phyloP scores from a whole-genome alignment of 2,888 invertebrate genomes.

The Synergus umbraculus region DNA sequence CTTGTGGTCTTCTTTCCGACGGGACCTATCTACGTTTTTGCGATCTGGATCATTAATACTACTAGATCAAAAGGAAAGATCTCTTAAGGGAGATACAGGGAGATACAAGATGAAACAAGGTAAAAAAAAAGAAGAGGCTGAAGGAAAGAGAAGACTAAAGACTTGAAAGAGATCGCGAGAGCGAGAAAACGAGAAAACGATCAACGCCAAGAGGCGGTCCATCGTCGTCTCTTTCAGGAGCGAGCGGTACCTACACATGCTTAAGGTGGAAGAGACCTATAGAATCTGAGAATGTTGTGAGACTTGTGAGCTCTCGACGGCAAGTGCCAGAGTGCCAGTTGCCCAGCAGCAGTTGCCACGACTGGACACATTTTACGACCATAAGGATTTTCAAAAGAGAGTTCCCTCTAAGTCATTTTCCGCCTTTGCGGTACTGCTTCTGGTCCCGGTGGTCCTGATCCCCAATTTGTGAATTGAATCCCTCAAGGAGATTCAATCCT shows the following conservation, averaged over 20 bases:
- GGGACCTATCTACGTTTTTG: conserved; percentile 14
- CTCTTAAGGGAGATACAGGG: not conserved
- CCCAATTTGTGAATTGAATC: not conserved
- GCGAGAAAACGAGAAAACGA: conserved; percentile 24
- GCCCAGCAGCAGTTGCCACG: conserved; percentile 73
- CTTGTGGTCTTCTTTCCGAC: conserved; percentile 22
- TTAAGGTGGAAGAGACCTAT: conserved; percentile 15
- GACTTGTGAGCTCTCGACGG: conserved; percentile 43
- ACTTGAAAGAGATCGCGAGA: conserved; percentile 2
- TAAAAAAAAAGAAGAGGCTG: conserved; percentile 6
- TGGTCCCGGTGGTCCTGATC: conserved; percentile 45
- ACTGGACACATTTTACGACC: conserved; percentile 60
- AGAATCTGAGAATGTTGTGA: conserved; percentile 31
- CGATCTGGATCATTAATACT: conserved; percentile 18
- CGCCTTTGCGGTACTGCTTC: conserved; percentile 42
- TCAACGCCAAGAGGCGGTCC: conserved; percentile 30
- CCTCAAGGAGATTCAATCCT: too few relatives aligned
- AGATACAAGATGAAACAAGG: not conserved
- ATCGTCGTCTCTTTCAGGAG: conserved; percentile 26
- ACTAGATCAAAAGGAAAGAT: conserved; percentile 10
- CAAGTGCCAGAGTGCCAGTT: conserved; percentile 68
- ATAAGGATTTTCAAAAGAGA: conserved; percentile 49
- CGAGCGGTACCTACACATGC: conserved; percentile 34
- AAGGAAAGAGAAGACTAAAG: conserved; percentile 11
- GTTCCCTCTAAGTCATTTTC: conserved; percentile 39